Evolutionary conservation across 2,888 invertebrate genomes (phyloP).

Genomic region (Siphonodentalium dalli): DNA sequence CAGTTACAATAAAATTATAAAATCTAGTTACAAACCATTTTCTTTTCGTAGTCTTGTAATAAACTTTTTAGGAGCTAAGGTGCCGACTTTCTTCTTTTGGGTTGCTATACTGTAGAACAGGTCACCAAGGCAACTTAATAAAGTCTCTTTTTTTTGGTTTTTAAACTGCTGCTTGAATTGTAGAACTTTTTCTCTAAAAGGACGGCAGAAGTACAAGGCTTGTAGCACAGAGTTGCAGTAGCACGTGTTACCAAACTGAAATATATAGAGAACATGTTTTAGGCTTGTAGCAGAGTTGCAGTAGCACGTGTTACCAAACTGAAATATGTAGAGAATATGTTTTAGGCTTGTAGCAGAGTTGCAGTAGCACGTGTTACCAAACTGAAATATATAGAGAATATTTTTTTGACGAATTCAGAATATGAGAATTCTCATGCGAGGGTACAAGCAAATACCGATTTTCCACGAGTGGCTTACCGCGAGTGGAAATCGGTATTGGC

Average conservation of each 20-base stretch:
- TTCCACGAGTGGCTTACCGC: too few species aligned
- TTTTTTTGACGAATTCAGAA: too few species aligned
- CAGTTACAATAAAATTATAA: neutral
- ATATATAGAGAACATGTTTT: too few species aligned
- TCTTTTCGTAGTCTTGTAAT: constrained; percentile 97
- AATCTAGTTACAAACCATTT: constrained; percentile 85
- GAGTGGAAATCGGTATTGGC: too few species aligned
- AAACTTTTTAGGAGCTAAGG: constrained; percentile 99
- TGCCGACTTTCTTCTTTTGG: constrained; percentile 99
- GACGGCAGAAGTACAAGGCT: constrained; percentile 98
- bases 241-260: constrained; percentile 96
- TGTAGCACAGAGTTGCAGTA: constrained; percentile 99
- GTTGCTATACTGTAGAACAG: constrained; percentile 99
- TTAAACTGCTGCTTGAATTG: constrained; percentile 81
- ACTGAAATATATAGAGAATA: too few species aligned
- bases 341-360: too few species aligned
- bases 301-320: too few species aligned
- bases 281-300: too few species aligned
- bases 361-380: too few species aligned
- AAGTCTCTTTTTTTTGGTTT: constrained; percentile 81
- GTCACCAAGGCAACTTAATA: constrained; percentile 97
- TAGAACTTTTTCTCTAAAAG: constrained; percentile 97
- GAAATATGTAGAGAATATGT: too few species aligned
- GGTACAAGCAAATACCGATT: too few species aligned
- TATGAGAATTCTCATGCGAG: too few species aligned